These are phyloP conservation scores for Zaprionus kolodkinae DNA, from an alignment of 1,140 invertebrate species.

Conservation along the genomic window DNA sequence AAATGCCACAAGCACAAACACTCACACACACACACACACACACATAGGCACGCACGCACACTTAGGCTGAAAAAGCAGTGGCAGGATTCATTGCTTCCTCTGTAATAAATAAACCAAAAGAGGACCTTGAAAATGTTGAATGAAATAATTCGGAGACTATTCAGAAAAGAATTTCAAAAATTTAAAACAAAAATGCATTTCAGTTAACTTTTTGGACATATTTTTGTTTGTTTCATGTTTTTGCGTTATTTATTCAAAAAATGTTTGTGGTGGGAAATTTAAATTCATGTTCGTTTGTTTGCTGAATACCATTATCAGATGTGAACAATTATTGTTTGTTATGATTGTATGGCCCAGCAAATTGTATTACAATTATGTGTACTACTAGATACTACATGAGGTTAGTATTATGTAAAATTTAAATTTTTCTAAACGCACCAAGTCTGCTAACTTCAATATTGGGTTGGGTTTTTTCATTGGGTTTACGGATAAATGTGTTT, in stretches of 20 bases:
- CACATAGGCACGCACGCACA: not conserved
- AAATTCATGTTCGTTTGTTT: constrained; percentile 2
- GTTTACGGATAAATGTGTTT: too few species aligned
- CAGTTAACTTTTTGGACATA: constrained; percentile 2
- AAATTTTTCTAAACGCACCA: not conserved
- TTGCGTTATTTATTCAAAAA: constrained; percentile 27
- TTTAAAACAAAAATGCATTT: constrained; percentile 31
- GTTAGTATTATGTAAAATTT: not conserved
- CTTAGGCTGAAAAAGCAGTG: constrained; percentile 14
- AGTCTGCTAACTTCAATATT: too few species aligned
- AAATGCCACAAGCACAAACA: constrained; percentile 3
- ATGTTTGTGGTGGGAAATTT: constrained; percentile 27
- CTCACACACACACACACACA: not conserved
- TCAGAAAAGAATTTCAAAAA: constrained; percentile 44
- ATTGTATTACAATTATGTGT: not conserved
- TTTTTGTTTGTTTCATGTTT: constrained; percentile 11
- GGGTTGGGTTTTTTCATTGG: too few species aligned
- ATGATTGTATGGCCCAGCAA: not conserved
- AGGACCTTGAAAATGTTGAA: constrained; percentile 45
- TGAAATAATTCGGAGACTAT: constrained; percentile 38
- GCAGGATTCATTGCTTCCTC: constrained; percentile 27
- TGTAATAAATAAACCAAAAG: constrained; percentile 44
- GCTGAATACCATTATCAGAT: not conserved
- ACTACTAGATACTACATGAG: not conserved
- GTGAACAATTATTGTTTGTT: not conserved